Evolutionary conservation across 2,888 invertebrate genomes (phyloP).

Genomic region (Conistra vaccinii): DNA sequence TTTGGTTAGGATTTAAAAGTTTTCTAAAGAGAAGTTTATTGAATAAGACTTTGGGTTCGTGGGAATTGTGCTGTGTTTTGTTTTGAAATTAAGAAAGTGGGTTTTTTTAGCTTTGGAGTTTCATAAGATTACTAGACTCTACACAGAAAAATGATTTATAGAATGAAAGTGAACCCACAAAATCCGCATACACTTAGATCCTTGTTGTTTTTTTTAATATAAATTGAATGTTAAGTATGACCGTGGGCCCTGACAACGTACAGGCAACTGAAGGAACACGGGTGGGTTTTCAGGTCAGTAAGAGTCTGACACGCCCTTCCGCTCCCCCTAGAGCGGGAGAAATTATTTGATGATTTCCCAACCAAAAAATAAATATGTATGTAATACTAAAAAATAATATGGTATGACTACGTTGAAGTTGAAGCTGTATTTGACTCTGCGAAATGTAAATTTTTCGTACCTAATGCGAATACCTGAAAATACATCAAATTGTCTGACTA

Average conservation of each 20-base stretch:
- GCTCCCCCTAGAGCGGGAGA: no score
- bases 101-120: neutral
- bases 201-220: neutral
- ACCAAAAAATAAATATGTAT: no score
- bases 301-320: no score
- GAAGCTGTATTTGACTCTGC: neutral
- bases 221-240: neutral
- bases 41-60: slow-evolving; percentile 55
- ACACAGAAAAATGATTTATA: neutral
- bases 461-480: neutral
- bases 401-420: neutral
- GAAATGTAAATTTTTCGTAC: neutral
- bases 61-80: slow-evolving; percentile 52
- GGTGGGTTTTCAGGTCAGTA: no score
- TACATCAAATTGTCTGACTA: neutral
- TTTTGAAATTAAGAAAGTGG: slow-evolving; percentile 31
- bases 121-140: no score
- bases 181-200: neutral
- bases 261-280: no score
- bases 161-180: neutral
- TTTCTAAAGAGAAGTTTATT: slow-evolving; percentile 58
- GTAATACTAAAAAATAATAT: no score
- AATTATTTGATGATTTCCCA: no score
- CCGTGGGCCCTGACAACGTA: no score
- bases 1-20: slow-evolving; percentile 66